Evolutionary conservation across 2,113 vertebrate genomes (phyloP).

Genomic region (Calidris pygmaea): DNA sequence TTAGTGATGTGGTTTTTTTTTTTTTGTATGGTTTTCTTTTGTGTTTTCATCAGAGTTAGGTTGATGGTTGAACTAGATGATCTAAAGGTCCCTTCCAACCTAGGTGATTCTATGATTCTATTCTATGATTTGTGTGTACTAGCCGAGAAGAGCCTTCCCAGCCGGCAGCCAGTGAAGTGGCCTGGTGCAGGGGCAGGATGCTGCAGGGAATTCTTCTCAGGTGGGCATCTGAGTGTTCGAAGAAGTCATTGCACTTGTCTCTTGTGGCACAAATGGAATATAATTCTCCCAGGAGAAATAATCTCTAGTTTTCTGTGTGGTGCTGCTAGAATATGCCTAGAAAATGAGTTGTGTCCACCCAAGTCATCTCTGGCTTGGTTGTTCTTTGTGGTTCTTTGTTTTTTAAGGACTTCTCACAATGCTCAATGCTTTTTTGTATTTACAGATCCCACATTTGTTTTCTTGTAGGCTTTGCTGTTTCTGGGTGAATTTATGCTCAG

Average conservation of each 20-base stretch:
- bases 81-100: no score
- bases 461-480: not conserved
- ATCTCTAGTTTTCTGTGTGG: not conserved
- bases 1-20: no score
- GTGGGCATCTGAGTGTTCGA: not conserved
- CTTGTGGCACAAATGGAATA: not conserved
- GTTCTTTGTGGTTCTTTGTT: not conserved
- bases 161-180: not conserved
- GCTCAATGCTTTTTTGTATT: not conserved
- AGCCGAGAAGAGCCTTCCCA: not conserved
- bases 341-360: not conserved
- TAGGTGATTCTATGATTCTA: no score
- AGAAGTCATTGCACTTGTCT: not conserved
- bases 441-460: not conserved
- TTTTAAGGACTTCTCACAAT: not conserved
- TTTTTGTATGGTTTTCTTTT: no score
- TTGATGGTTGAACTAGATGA: no score
- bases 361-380: not conserved
- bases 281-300: not conserved
- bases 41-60: no score
- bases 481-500: not conserved
- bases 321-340: not conserved
- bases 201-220: not conserved
- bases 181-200: not conserved
- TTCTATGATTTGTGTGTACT: not conserved